These are phyloP conservation scores for Drepanosiphum platanoidis DNA, from an alignment of 2,888 invertebrate species.

Conservation along the genomic window DNA sequence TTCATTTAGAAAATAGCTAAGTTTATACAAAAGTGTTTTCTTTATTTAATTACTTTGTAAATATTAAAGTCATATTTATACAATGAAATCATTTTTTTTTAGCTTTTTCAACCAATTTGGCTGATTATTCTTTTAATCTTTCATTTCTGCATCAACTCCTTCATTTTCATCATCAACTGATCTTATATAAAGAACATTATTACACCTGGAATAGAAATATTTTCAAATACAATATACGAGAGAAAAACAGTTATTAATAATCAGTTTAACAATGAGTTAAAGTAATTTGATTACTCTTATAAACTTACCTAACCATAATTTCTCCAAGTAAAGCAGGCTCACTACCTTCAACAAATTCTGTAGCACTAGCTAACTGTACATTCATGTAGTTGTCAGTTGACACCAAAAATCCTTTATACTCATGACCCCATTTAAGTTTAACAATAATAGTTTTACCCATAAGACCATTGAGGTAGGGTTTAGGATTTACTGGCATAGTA, in stretches of 20 bases:
- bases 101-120: not conserved
- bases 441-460: constrained; percentile 98
- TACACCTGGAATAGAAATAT: constrained; percentile 72
- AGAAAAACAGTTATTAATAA: not conserved
- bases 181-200: constrained; percentile 94
- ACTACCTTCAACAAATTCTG: constrained; percentile 94
- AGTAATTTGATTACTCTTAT: not conserved
- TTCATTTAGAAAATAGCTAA: not conserved
- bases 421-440: constrained; percentile 99
- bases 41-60: not conserved
- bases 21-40: not conserved
- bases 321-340: constrained; percentile 96
- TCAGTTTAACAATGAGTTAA: not conserved
- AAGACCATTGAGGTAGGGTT: constrained; percentile 97
- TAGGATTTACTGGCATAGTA: constrained; percentile 97
- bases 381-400: constrained; percentile 99
- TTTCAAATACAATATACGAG: not conserved
- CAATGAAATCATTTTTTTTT: constrained; percentile 1
- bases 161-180: constrained; percentile 97
- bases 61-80: constrained; percentile 18
- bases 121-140: constrained; percentile 72
- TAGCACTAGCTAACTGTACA: constrained; percentile 95
- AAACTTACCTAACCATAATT: constrained; percentile 81
- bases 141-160: constrained; percentile 86
- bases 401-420: constrained; percentile 97